Percentiles rank a stretch among this genome's conserved stretches.
phyloP scores from a whole-genome alignment of 2,113 vertebrate species.

The Lathamus discolor region DNA sequence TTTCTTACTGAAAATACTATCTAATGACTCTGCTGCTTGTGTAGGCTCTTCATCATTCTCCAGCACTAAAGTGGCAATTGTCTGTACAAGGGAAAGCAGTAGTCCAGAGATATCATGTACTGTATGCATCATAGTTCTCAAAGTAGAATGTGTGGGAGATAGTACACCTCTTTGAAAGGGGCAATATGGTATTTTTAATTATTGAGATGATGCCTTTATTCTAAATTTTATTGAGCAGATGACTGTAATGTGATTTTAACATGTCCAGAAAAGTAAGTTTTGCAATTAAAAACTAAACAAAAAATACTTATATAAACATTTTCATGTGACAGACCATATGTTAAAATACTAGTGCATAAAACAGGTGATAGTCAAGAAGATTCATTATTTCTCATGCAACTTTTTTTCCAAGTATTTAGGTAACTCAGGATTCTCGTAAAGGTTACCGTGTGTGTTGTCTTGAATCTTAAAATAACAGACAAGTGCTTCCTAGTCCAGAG shows the following conservation, averaged over 20 bases:
- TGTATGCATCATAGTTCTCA: constrained; percentile 5
- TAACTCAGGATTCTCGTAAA: constrained; percentile 15
- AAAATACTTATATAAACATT: neutral
- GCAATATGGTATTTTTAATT: constrained; percentile 24
- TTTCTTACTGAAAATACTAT: neutral
- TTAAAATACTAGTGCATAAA: neutral
- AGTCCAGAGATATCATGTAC: neutral
- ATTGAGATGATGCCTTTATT: neutral
- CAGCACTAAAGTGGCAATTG: neutral
- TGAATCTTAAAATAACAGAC: neutral
- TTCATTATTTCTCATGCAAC: constrained; percentile 13
- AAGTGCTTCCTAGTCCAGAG: constrained; percentile 16
- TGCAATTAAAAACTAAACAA: neutral
- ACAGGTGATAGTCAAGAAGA: neutral
- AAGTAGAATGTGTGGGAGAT: constrained; percentile 31
- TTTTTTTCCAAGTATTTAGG: neutral
- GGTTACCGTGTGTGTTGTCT: neutral
- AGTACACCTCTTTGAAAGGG: neutral
- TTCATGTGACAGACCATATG: neutral
- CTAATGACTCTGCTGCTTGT: constrained; percentile 16
- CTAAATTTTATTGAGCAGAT: neutral
- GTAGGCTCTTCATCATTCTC: constrained; percentile 8
- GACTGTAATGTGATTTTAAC: neutral
- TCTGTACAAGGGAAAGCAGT: neutral
- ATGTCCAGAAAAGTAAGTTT: neutral